Percentiles rank a stretch among this genome's conserved stretches.
Conservation (phyloP, 2,888 invertebrate species). For the Calephelis perditalis region DNA sequence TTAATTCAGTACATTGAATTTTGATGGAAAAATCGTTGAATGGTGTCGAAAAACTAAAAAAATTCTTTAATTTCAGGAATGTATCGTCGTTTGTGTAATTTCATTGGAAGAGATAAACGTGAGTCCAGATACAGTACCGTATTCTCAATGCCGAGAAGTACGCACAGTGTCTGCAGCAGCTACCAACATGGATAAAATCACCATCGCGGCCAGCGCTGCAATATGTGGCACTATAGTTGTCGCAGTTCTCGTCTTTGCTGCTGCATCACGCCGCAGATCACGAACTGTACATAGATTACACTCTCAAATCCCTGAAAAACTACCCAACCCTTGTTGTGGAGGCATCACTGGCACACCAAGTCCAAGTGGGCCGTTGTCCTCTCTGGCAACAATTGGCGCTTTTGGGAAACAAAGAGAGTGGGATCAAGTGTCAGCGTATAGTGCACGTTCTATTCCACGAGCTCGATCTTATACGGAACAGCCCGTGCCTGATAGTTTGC, state of each 20-base stretch:
- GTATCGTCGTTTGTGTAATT: slow-evolving; percentile 95
- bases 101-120: slow-evolving; percentile 92
- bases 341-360: slow-evolving; percentile 84
- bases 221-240: slow-evolving; percentile 95
- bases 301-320: slow-evolving; percentile 82
- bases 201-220: slow-evolving; percentile 94
- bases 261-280: slow-evolving; percentile 88
- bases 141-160: slow-evolving; percentile 92
- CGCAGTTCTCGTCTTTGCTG: slow-evolving; percentile 93
- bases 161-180: slow-evolving; percentile 90
- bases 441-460: slow-evolving; percentile 92
- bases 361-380: slow-evolving; percentile 88
- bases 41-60: background rate
- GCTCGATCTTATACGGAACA: slow-evolving; percentile 88
- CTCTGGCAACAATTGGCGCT: slow-evolving; percentile 89
- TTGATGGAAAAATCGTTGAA: background rate
- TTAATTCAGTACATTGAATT: too few relatives aligned
- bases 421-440: slow-evolving; percentile 90
- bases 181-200: slow-evolving; percentile 96
- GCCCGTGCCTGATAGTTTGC: slow-evolving; percentile 83
- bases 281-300: slow-evolving; percentile 86
- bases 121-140: slow-evolving; percentile 91
- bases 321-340: slow-evolving; percentile 89
- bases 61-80: slow-evolving; percentile 80
- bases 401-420: slow-evolving; percentile 90